Evolutionary conservation across 2,797 vertebrate species (phyloP).

Genomic region (Champsocephalus gunnari): DNA sequence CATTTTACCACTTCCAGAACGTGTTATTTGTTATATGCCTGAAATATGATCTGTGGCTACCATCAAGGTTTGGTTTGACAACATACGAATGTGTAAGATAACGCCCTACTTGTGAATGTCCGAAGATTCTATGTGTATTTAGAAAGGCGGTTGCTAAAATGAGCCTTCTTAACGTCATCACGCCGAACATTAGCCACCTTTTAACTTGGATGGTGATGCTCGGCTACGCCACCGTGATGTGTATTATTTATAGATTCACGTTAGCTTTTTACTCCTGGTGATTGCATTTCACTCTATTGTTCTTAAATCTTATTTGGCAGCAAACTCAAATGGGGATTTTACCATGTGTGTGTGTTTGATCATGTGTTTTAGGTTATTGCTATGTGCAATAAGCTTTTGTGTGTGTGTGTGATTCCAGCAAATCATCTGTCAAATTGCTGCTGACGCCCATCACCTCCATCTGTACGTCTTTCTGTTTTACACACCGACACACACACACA

Average conservation of each 20-base stretch:
- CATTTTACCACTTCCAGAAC: too few relatives aligned
- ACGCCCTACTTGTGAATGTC: too few relatives aligned
- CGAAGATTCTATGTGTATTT: too few relatives aligned
- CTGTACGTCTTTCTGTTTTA: slow-evolving; percentile 25
- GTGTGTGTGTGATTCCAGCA: slow-evolving; percentile 51
- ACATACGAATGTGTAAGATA: too few relatives aligned
- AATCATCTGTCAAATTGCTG: slow-evolving; percentile 51
- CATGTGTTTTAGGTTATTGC: slow-evolving; percentile 16
- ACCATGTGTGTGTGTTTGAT: slow-evolving; percentile 18
- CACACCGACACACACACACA: neutral
- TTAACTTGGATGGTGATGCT: too few relatives aligned
- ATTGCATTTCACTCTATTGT: slow-evolving; percentile 14
- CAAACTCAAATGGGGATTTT: slow-evolving; percentile 59
- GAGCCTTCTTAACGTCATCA: too few relatives aligned
- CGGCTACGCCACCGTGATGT: too few relatives aligned
- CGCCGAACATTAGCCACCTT: too few relatives aligned
- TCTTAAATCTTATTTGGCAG: slow-evolving; percentile 62
- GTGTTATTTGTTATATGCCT: neutral
- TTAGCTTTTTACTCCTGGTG: too few relatives aligned
- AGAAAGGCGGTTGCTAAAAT: too few relatives aligned
- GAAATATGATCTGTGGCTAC: slow-evolving; percentile 7
- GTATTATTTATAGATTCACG: too few relatives aligned
- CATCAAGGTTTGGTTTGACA: neutral
- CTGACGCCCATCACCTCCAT: slow-evolving; percentile 54
- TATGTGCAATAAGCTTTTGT: slow-evolving; percentile 1